These are phyloP conservation scores for Drosophila imparisetae DNA, from an alignment of 2,888 invertebrate species.

Conservation along the genomic window DNA sequence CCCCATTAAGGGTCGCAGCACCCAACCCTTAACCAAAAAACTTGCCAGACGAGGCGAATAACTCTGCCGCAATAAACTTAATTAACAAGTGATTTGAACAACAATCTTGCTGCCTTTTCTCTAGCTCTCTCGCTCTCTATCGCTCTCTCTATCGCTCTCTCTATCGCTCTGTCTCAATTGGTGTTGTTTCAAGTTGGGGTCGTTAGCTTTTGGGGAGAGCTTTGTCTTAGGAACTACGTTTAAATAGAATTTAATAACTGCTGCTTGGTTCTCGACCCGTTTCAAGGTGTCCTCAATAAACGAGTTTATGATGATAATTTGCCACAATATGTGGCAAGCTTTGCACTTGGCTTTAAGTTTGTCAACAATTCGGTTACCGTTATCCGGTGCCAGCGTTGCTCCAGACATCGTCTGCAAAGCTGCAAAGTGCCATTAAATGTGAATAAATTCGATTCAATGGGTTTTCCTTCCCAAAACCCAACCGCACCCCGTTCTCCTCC, in stretches of 20 bases:
- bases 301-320: constrained; percentile 63
- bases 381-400: constrained; percentile 5
- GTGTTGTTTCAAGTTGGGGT: constrained; percentile 2
- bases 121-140: not conserved
- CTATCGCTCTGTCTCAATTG: not conserved
- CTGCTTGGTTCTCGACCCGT: not conserved
- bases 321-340: constrained; percentile 51
- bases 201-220: constrained; percentile 12
- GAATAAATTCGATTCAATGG: constrained; percentile 26
- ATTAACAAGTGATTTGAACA: constrained; percentile 67
- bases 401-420: not conserved
- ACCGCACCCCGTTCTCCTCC: not conserved
- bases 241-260: constrained; percentile 61
- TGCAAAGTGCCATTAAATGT: constrained; percentile 28
- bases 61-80: constrained; percentile 62
- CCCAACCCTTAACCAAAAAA: constrained; percentile 19
- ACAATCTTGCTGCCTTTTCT: constrained; percentile 12
- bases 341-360: constrained; percentile 41
- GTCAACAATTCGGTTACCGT: constrained; percentile 35
- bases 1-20: constrained; percentile 8
- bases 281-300: constrained; percentile 53
- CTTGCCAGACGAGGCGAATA: constrained; percentile 38
- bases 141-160: not conserved
- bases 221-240: constrained; percentile 30
- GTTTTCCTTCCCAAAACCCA: constrained; percentile 1